Evolutionary conservation across 2,113 vertebrate species (phyloP).

Genomic region (Phylloscopus whistleri): DNA sequence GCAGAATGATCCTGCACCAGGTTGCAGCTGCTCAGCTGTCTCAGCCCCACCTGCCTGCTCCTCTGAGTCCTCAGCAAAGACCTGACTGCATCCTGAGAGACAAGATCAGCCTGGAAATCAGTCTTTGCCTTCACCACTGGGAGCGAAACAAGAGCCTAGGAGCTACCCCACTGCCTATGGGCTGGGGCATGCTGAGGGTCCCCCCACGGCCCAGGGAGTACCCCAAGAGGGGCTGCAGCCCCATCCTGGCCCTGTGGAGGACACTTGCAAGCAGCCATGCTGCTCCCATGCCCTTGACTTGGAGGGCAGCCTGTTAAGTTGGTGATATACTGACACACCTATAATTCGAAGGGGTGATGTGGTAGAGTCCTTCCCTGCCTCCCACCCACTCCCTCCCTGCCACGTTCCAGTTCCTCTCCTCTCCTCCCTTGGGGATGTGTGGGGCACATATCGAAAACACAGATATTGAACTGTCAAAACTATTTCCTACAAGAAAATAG

Average conservation of each 20-base stretch:
- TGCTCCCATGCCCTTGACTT: constrained; percentile 70
- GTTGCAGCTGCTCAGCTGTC: not conserved
- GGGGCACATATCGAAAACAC: constrained; percentile 74
- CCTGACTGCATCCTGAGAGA: not conserved
- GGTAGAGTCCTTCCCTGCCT: constrained; percentile 57
- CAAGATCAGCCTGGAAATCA: not conserved
- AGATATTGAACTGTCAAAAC: constrained; percentile 86
- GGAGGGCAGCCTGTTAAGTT: constrained; percentile 68
- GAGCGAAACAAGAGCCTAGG: not conserved
- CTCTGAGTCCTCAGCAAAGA: not conserved
- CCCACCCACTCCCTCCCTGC: not conserved
- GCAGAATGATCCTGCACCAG: not conserved
- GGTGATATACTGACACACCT: constrained; percentile 60
- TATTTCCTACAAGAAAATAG: constrained; percentile 84
- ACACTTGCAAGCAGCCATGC: not conserved
- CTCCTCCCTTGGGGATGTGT: constrained; percentile 46
- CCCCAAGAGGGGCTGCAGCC: not conserved
- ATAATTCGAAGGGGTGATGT: constrained; percentile 64
- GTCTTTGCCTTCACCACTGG: not conserved
- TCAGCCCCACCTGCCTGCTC: not conserved
- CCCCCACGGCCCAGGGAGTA: accelerated
- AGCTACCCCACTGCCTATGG: not conserved
- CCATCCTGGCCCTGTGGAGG: not conserved
- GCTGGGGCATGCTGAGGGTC: not conserved
- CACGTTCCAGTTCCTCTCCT: not conserved